phyloP scores from a whole-genome alignment of 2,113 vertebrate genomes.

The Rana temporaria region DNA sequence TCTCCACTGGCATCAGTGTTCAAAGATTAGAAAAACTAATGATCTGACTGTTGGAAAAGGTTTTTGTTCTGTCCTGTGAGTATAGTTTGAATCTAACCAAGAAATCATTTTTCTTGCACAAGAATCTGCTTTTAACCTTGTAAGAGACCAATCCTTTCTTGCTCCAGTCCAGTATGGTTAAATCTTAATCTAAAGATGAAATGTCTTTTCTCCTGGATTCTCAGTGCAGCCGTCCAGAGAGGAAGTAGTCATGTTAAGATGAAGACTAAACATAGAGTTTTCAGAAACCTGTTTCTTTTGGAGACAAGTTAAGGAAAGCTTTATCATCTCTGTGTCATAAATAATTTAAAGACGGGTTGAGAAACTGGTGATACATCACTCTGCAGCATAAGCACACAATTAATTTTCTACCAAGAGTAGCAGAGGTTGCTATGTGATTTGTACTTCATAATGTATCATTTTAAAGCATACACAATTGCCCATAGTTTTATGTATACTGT shows the following conservation, averaged over 20 bases:
- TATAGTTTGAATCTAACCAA: too few relatives aligned
- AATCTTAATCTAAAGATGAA: slow-evolving; percentile 4
- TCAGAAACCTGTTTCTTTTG: slow-evolving; percentile 43
- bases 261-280: slow-evolving; percentile 42
- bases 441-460: too few relatives aligned
- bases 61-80: too few relatives aligned
- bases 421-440: too few relatives aligned
- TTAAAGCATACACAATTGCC: too few relatives aligned
- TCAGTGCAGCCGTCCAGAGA: not conserved
- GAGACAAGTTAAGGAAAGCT: slow-evolving; percentile 19
- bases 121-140: too few relatives aligned
- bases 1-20: too few relatives aligned
- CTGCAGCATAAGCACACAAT: slow-evolving; percentile 15
- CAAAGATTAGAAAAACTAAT: too few relatives aligned
- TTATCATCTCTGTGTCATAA: slow-evolving; percentile 45
- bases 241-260: slow-evolving; percentile 8
- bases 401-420: not conserved
- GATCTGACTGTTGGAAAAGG: too few relatives aligned
- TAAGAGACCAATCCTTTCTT: not conserved
- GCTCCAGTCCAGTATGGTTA: not conserved
- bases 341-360: slow-evolving; percentile 38
- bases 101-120: too few relatives aligned
- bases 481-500: too few relatives aligned
- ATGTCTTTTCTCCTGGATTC: not conserved
- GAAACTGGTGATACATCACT: slow-evolving; percentile 36